Conservation (phyloP, 2,888 invertebrate species). For the Campopleginae sp. region DNA sequence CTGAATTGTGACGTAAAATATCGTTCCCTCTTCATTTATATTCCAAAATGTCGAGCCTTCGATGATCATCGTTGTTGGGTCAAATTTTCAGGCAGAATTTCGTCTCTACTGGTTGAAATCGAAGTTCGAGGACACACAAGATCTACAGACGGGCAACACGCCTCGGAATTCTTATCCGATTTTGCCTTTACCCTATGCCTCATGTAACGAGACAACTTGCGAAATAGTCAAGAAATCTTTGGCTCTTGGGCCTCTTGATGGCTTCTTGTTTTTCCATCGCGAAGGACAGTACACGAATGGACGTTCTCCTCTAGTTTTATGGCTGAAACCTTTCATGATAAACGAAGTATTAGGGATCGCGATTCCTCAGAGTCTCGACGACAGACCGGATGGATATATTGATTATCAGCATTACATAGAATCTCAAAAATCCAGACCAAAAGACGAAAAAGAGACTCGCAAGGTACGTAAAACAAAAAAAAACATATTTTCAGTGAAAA, state of each 20-base stretch:
- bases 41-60: neutral
- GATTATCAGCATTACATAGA: constrained; percentile 75
- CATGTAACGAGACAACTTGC: constrained; percentile 85
- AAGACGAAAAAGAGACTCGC: constrained; percentile 42
- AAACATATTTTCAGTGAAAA: neutral
- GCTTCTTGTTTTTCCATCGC: constrained; percentile 96
- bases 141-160: constrained; percentile 81
- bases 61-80: constrained; percentile 7
- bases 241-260: constrained; percentile 88
- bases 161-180: constrained; percentile 84
- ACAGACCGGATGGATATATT: constrained; percentile 79
- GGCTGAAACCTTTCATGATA: constrained; percentile 96
- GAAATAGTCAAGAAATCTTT: constrained; percentile 82
- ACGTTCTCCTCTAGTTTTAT: constrained; percentile 94
- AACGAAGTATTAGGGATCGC: constrained; percentile 88
- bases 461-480: constrained; percentile 41
- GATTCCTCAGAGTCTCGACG: constrained; percentile 74
- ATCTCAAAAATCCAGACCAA: constrained; percentile 56
- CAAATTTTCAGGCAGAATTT: constrained; percentile 89
- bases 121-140: constrained; percentile 89
- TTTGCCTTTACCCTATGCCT: constrained; percentile 84
- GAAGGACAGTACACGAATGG: constrained; percentile 91
- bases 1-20: constrained; percentile 89
- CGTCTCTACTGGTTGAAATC: constrained; percentile 93
- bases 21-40: neutral